Conservation (phyloP, 2,113 vertebrate species). For the Sinocyclocheilus maitianheensis region DNA sequence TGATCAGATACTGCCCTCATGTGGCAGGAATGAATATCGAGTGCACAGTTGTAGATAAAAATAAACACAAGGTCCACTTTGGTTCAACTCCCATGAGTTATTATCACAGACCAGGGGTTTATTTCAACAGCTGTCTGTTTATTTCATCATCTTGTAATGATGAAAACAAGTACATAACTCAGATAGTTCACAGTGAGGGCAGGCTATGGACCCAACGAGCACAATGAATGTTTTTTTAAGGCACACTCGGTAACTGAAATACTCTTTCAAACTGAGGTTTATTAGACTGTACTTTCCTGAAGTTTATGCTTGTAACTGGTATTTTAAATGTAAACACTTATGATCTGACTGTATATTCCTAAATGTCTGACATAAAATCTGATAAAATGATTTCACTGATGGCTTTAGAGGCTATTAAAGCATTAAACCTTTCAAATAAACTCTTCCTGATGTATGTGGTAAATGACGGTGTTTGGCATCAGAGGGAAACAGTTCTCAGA, state of each 20-base stretch:
- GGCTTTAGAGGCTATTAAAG: slow-evolving; percentile 32
- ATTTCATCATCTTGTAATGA: slow-evolving; percentile 23
- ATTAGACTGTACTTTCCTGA: background rate
- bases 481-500: background rate
- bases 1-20: slow-evolving; percentile 45
- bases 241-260: background rate
- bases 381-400: slow-evolving; percentile 6
- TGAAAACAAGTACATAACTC: slow-evolving; percentile 39
- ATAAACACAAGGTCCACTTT: slow-evolving; percentile 26
- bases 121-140: slow-evolving; percentile 40
- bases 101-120: slow-evolving; percentile 15
- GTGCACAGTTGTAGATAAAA: background rate
- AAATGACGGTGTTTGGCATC: background rate
- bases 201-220: background rate
- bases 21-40: slow-evolving; percentile 33
- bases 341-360: background rate
- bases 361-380: background rate
- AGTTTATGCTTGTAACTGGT: slow-evolving; percentile 10
- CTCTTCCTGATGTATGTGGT: slow-evolving; percentile 23
- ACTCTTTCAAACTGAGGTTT: background rate
- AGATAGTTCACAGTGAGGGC: slow-evolving; percentile 21
- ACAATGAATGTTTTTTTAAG: slow-evolving; percentile 1
- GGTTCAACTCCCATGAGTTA: background rate
- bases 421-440: slow-evolving; percentile 22
- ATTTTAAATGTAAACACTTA: background rate